These are phyloP conservation scores for Thunnus albacares DNA, from an alignment of 2,797 vertebrate species.

Conservation along the genomic window DNA sequence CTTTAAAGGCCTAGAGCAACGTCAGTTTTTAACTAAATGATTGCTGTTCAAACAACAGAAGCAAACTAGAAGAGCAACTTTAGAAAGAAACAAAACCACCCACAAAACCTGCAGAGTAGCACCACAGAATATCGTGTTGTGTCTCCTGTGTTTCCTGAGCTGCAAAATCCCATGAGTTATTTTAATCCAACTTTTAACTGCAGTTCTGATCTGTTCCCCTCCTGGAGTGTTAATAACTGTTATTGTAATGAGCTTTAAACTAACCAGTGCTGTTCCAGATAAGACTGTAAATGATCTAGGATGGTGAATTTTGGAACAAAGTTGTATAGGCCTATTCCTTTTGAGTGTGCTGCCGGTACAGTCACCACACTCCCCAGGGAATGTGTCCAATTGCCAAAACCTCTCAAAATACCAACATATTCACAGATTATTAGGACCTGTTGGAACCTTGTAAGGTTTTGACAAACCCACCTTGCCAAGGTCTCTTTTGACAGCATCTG, in stretches of 20 bases:
- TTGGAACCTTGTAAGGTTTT: fast-evolving
- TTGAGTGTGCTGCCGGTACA: not conserved
- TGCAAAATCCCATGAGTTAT: not conserved
- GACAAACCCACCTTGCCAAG: slow-evolving; percentile 85
- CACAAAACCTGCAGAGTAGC: not conserved
- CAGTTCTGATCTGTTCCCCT: not conserved
- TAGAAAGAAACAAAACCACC: not conserved
- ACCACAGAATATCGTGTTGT: not conserved
- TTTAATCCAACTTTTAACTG: not conserved
- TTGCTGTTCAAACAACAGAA: not conserved
- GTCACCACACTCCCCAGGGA: too few relatives aligned
- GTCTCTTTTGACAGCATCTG: slow-evolving; percentile 83
- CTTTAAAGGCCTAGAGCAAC: not conserved
- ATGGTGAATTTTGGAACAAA: not conserved
- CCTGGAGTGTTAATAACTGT: not conserved
- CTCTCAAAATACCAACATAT: not conserved
- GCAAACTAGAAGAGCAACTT: not conserved
- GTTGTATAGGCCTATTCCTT: not conserved
- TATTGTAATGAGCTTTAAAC: not conserved
- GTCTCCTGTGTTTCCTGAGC: not conserved
- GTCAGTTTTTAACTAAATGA: too few relatives aligned
- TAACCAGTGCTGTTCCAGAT: not conserved
- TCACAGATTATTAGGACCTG: not conserved
- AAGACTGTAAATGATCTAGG: not conserved
- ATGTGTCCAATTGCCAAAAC: too few relatives aligned